Evolutionary conservation across 2,797 vertebrate genomes (phyloP).

Genomic region (Harpagifer antarcticus): DNA sequence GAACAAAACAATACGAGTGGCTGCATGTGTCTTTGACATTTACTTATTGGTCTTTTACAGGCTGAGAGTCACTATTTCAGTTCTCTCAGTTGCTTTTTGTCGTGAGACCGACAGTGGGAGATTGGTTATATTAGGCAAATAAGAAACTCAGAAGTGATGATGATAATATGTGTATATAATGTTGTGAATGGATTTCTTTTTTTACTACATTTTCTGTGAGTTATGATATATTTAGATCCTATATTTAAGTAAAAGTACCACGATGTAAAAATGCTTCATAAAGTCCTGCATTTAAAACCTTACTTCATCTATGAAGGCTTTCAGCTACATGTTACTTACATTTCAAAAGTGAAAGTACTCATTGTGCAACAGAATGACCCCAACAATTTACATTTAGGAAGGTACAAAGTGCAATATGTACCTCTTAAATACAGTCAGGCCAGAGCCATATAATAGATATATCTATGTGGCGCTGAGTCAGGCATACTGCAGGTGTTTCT

Average conservation of each 20-base stretch:
- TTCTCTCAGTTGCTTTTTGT: too few species aligned
- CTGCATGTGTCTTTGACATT: constrained; percentile 14
- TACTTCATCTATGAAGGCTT: neutral
- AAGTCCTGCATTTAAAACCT: neutral
- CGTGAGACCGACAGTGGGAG: neutral
- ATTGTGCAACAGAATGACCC: neutral
- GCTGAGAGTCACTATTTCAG: neutral
- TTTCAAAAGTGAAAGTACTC: neutral
- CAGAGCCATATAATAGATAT: too few species aligned
- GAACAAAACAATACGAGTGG: neutral
- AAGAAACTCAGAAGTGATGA: neutral
- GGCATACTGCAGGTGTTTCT: too few species aligned
- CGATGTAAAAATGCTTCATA: neutral
- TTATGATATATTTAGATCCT: neutral
- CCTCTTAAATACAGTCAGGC: too few species aligned
- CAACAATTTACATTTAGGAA: neutral
- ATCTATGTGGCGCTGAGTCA: too few species aligned
- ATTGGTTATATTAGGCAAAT: neutral
- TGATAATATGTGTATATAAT: neutral
- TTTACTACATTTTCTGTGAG: neutral
- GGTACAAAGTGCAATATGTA: too few species aligned
- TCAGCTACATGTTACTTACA: neutral
- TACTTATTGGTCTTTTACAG: neutral
- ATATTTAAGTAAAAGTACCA: neutral
- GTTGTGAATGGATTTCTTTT: neutral